phyloP scores from a whole-genome alignment of 1,140 invertebrate species.

The Drosophila nannoptera region DNA sequence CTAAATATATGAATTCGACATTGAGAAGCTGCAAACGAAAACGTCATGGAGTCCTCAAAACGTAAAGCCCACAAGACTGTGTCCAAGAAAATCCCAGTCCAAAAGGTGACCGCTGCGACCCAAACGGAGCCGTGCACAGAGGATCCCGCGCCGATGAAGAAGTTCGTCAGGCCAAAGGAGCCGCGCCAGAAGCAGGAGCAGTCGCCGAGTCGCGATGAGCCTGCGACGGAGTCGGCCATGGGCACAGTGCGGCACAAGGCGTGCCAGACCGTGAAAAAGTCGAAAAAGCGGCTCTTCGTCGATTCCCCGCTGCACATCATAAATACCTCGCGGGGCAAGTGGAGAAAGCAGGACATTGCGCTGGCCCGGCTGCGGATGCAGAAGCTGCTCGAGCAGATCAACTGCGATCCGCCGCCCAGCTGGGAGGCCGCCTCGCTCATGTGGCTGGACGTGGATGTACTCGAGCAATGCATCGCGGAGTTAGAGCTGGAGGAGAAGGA shows the following conservation, averaged over 20 bases:
- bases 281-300: not conserved
- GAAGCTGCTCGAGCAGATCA: constrained; percentile 7
- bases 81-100: not conserved
- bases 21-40: too few relatives aligned
- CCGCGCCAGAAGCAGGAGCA: constrained; percentile 1
- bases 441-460: constrained; percentile 21
- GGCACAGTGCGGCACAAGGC: not conserved
- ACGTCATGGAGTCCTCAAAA: not conserved
- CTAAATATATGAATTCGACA: too few relatives aligned
- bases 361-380: not conserved
- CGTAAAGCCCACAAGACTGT: constrained; percentile 4
- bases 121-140: not conserved
- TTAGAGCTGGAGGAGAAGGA: constrained; percentile 2
- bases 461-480: constrained; percentile 10
- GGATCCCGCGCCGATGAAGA: not conserved
- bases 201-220: not conserved
- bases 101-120: not conserved
- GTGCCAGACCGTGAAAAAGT: not conserved
- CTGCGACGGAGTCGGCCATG: not conserved
- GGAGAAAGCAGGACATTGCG: constrained; percentile 3
- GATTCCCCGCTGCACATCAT: not conserved
- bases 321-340: not conserved
- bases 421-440: constrained; percentile 10
- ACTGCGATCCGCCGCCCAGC: constrained; percentile 16
- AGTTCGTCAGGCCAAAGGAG: not conserved